Base-by-base conservation (phyloP, 1,140 invertebrate species). In the Drosophila ficusphila region DNA sequence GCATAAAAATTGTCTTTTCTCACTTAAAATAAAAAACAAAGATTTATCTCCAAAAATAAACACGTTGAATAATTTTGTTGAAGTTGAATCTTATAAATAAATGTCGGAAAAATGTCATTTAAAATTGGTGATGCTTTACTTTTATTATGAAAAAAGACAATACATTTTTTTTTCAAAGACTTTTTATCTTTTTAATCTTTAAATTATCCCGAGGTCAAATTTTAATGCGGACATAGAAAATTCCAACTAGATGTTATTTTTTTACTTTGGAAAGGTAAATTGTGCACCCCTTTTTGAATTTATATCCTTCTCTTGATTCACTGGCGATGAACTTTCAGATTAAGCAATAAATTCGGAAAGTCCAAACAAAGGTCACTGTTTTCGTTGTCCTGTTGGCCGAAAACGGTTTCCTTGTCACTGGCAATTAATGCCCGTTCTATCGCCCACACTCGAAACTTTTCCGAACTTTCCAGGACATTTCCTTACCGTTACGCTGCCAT, bases 401-500 rank as follows among this genome's bases (percentile, higher is more conserved):
- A 36, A 34, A 29, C 39, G 25, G 16, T 67, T 65, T 67, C 62
- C 68, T 56, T 82, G 70, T 76, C 58, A 48, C 19, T 29, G 52
- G 33, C 58, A 67, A 51, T 67, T 78, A 39, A 58, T 39, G 18
- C 27, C 41, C 14, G 8, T 29, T 14, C 41, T 71, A 38, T 44
- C 48, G 16, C 21, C 39, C 23, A 56, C 25, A 38, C 57, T 38
- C 7, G 16, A 47, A 19, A 27, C 31, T 64, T 34, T 7, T 27
- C 18, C 14, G 18, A 34, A 51, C 29, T 8, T 27, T 27, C 29
- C 21, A 11, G 47, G 47, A 33, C 47, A n/a, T 14, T 57, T 49
- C 12, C 72, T 91, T 90, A 91, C 90, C 90, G 62, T 41, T 19
- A 67, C 44, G 46, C 25, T 12, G 25, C 42, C 62, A 51, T 67